Conservation (phyloP, 2,113 vertebrate species). For the Cyprinodon tularosa region DNA sequence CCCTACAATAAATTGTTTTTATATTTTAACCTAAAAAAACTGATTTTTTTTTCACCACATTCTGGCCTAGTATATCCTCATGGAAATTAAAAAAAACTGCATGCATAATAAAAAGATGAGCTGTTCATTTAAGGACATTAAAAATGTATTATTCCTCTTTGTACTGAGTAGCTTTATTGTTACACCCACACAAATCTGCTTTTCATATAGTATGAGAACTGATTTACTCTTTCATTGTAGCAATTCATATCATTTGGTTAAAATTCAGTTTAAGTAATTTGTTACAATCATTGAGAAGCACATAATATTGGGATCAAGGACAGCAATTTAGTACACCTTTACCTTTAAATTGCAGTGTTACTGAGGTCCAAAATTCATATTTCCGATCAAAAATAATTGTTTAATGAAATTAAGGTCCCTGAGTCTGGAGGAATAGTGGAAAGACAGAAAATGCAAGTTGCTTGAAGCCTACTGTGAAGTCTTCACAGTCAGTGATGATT, state of each 20-base stretch:
- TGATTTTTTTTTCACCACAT: not conserved
- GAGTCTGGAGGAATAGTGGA: no score
- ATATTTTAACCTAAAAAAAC: not conserved
- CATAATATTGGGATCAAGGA: not conserved
- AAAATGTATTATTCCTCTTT: not conserved
- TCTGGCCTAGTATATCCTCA: not conserved
- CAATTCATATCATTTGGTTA: not conserved
- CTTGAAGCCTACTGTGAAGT: no score
- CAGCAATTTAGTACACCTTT: not conserved
- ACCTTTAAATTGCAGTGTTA: no score
- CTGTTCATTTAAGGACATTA: not conserved
- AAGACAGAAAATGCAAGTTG: no score
- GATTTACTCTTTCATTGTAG: not conserved
- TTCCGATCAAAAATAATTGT: no score
- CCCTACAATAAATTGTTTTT: not conserved
- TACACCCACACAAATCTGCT: not conserved
- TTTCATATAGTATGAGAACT: not conserved
- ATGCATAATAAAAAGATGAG: not conserved
- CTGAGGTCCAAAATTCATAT: no score
- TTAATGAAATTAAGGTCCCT: no score
- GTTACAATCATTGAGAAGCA: not conserved
- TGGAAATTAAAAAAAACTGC: not conserved
- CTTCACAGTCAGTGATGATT: no score
- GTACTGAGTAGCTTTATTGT: not conserved
- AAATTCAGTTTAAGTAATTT: not conserved